Percentiles rank a stretch among this genome's conserved stretches.
phyloP scores from a whole-genome alignment of 1,140 invertebrate species.

The Hyles vespertilio region DNA sequence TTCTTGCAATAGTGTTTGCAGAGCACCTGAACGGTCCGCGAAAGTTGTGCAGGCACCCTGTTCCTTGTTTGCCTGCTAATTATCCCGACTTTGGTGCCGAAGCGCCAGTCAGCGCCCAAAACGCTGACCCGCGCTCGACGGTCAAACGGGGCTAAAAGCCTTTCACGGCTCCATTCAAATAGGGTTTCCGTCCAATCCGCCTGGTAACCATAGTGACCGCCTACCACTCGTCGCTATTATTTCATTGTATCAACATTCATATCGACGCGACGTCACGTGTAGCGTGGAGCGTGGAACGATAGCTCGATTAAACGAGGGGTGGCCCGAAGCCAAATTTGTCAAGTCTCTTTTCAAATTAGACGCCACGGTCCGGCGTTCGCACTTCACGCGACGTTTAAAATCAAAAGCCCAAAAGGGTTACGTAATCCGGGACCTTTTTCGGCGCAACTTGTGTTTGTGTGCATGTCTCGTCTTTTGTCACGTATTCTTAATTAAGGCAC shows the following conservation, averaged over 20 bases:
- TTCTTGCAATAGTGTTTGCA: constrained; percentile 70
- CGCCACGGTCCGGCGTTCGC: constrained; percentile 54
- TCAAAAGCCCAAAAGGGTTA: constrained; percentile 74
- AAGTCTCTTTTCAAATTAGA: constrained; percentile 72
- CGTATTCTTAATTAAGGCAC: constrained; percentile 76
- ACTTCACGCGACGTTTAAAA: constrained; percentile 71
- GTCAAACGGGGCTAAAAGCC: constrained; percentile 62
- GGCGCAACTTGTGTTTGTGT: constrained; percentile 65
- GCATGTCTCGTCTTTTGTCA: constrained; percentile 75
- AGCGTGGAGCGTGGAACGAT: constrained; percentile 15
- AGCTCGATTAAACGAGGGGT: constrained; percentile 64
- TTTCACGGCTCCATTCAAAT: constrained; percentile 54
- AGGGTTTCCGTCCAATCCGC: constrained; percentile 50
- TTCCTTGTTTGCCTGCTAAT: constrained; percentile 75
- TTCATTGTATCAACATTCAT: constrained; percentile 72
- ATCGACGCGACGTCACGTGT: constrained; percentile 61
- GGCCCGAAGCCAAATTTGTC: constrained; percentile 70
- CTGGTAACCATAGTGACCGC: constrained; percentile 66
- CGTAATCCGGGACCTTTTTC: constrained; percentile 73
- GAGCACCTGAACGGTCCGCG: constrained; percentile 66
- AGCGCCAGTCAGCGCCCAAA: constrained; percentile 52
- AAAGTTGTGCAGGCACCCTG: constrained; percentile 55
- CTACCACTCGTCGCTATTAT: constrained; percentile 54
- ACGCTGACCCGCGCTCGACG: constrained; percentile 62
- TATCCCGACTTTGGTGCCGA: constrained; percentile 48